Evolutionary conservation across 2,888 invertebrate genomes (phyloP), one percentile per base, ranked within the genome.

Genomic region (Camptogramma bilineatum): DNA sequence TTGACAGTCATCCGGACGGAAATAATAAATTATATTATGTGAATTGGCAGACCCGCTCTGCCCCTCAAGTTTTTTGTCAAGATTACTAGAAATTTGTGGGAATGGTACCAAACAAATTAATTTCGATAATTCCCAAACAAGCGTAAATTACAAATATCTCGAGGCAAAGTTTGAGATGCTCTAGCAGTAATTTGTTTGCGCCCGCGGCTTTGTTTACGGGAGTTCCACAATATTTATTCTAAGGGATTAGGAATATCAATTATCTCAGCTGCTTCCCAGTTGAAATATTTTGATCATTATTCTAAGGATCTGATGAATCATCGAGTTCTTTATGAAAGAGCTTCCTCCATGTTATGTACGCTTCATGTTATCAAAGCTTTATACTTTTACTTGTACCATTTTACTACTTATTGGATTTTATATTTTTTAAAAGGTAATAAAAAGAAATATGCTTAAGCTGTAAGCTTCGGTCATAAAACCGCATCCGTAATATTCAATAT

Each of bases 111-210:
- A 51, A 28, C 42, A 47, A 62, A 62, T 66, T 60, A 69, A 79
- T 75, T 74, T 73, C 48, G 69, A 73, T 79, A 77, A 79, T 74
- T 76, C 58, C 54, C 69, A 73, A 75, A 73, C 73, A 76, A 77
- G 77, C 77, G 71, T 74, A 64, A 63, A 62, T 69, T 71, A 75
- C 74, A 83, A 82, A 83, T 73, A 80, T 71, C 73, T 70, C 46
- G 78, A 79, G 82, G 73, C 69, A 70, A 83, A 86, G 79, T 87
- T 88, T 84, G 85, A 79, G 86, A 80, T 78, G 72, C 84, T 75
- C 64, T 82, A 70, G 69, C 70, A 74, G 78, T 88, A 87, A 90
- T 90, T 89, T 90, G 87, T 90, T 87, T 88, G 83, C 76, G 77
- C 75, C 69, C 68, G 73, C 69, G 72, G 71, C 75, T 71, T 75